phyloP scores from a whole-genome alignment of 23 tunicate genomes.

The Clavelina lepadiformis region DNA sequence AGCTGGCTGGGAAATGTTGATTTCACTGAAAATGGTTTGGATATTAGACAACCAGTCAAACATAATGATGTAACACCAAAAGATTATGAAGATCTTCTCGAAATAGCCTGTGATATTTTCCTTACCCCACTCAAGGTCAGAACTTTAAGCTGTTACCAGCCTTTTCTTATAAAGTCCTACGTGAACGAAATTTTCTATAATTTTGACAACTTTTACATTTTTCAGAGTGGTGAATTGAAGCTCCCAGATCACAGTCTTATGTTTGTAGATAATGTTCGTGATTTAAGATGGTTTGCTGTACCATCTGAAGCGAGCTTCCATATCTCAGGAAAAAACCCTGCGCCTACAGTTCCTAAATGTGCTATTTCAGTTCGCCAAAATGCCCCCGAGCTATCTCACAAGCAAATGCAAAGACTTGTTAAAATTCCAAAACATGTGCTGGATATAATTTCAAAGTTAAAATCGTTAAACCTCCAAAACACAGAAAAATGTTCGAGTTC shows the following conservation, averaged over 20 bases:
- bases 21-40: conserved; percentile 42
- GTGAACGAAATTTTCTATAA: no score
- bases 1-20: conserved; percentile 79
- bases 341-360: conserved; percentile 1
- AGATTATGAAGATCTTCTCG: conserved; percentile 36
- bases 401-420: conserved; percentile 9
- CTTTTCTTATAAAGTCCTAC: no score
- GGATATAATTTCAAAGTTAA: no score
- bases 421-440: no score
- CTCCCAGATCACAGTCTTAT: conserved; percentile 44
- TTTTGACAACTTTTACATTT: conserved; percentile 1
- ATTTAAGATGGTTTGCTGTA: conserved; percentile 87
- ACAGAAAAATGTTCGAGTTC: no score
- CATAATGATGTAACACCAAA: neutral
- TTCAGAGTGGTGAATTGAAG: conserved; percentile 16
- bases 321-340: conserved; percentile 2
- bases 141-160: no score
- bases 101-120: conserved; percentile 44
- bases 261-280: conserved; percentile 32
- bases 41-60: conserved; percentile 7
- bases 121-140: conserved; percentile 23
- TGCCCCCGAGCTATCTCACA: no score
- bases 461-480: no score
- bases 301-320: conserved; percentile 81
- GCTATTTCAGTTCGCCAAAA: conserved; percentile 32